Conservation (phyloP, 92 coral and sea anemone genomes). For the Bergia sp. region DNA sequence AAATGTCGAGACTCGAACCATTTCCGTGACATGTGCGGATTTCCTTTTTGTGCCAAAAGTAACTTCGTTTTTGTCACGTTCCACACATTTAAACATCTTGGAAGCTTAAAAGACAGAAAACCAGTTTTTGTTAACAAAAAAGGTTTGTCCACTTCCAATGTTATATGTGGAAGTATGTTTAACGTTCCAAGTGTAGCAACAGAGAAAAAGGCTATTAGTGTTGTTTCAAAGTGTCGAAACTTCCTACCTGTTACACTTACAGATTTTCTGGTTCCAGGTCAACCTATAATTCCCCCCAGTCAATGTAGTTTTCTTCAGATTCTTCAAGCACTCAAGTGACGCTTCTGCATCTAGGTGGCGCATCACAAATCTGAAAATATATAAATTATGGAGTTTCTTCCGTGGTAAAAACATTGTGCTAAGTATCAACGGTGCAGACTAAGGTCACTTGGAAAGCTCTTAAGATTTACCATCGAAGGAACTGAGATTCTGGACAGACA, state of each 20-base stretch:
- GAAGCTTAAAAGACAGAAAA: not conserved
- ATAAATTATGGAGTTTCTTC: not conserved
- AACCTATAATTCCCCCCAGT: not conserved
- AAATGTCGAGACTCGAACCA: not conserved
- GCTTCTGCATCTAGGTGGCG: slow-evolving; percentile 23
- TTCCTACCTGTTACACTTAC: not conserved
- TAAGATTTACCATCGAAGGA: slow-evolving; percentile 14
- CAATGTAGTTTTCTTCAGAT: slow-evolving; percentile 34
- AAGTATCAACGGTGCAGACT: not conserved
- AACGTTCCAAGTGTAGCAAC: not conserved
- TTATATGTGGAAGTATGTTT: not conserved
- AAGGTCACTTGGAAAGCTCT: slow-evolving; percentile 18
- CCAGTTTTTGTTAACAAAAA: not conserved
- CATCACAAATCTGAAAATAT: not conserved
- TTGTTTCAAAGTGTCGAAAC: not conserved
- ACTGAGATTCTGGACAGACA: not conserved
- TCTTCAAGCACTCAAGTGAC: slow-evolving; percentile 22
- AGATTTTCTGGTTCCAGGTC: not conserved
- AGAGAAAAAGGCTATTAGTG: not conserved
- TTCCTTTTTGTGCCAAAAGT: not conserved
- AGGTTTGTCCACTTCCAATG: not conserved
- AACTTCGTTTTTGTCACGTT: not conserved
- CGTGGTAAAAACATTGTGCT: not conserved
- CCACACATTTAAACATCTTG: not conserved
- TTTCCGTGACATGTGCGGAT: slow-evolving; percentile 6